Evolutionary conservation across 2,888 invertebrate species (phyloP), one percentile per base, ranked within the genome.

Genomic region (Portevinia maculata): DNA sequence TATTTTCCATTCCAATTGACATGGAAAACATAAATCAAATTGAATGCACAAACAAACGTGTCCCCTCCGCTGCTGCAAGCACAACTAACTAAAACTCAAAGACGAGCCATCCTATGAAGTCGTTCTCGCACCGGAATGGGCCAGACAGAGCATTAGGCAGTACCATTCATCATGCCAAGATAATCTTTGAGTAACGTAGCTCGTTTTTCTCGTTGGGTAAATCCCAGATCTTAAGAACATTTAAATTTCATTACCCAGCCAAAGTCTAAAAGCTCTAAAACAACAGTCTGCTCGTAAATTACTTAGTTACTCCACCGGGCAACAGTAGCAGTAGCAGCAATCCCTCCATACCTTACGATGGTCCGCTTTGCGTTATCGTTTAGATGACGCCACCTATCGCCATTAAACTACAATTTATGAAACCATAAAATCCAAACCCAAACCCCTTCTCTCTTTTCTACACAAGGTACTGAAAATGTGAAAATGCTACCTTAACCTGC

Each of bases 241-340:
- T 79, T 74, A 79, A 79, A 75, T 79, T 79, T 69, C 62, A 79
- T 74, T 69, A 74, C 69, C n/a, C 34, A 21, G 7, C 60, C 62
- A 41, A 71, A 60, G 55, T 19, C 65, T 28, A 1, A 28, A 60
- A 37, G 46, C 60, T 28, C 37, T 55, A 60, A 74, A 69, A 79
- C 79, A 79, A 79, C 74, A 79, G 79, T 44, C 55, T 75, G 79
- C 79, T 57, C 79, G 52, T 79, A 79, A 79, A 79, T 79, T 79
- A 60, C 53, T 73, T 41, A 50, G 57, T 41, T 64, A 30, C 64
- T 55, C 39, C 13, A 8, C 15, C 39, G 39, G 39, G 39, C 39
- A n/a, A 17, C 52, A 30, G 62, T 7, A 41, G n/a, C 1, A 3
- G 11, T 48, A 48, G 53, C 53, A 46, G 55, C 67, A 53, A 55